Evolutionary conservation across 2,888 invertebrate genomes (phyloP).

Genomic region (Lumbricus terrestris): DNA sequence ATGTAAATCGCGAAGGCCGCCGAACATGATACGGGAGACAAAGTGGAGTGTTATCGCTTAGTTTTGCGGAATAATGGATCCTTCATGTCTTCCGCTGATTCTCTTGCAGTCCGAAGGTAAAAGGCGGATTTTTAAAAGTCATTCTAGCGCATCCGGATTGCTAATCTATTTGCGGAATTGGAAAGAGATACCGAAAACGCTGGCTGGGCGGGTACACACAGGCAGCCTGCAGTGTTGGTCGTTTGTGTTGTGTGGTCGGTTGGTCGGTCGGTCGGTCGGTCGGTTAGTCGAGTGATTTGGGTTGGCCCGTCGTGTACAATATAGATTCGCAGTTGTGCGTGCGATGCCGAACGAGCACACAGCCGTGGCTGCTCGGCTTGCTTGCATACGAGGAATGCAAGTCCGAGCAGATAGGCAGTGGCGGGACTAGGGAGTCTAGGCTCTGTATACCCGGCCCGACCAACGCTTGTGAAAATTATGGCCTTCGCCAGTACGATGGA

Average conservation of each 20-base stretch:
- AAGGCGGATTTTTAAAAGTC: not conserved
- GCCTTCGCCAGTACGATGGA: not conserved
- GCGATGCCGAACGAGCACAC: not conserved
- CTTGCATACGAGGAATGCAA: conserved; percentile 3
- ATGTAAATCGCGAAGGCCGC: not conserved
- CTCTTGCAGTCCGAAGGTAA: not conserved
- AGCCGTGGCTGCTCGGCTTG: not conserved
- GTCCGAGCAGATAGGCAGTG: not conserved
- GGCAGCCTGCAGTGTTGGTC: not conserved
- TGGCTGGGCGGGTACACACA: not conserved
- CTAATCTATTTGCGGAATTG: conserved; percentile 3
- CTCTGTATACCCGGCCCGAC: not conserved
- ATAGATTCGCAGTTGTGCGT: conserved; percentile 3
- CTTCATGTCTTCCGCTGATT: conserved; percentile 3
- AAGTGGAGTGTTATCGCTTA: not conserved
- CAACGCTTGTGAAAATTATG: conserved; percentile 7
- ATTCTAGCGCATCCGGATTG: not conserved
- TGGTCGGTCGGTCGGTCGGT: not conserved
- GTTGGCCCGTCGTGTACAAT: conserved; percentile 3
- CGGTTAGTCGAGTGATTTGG: not conserved
- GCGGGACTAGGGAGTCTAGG: not conserved
- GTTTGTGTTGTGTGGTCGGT: not conserved
- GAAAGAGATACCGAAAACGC: conserved; percentile 3
- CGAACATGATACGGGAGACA: not conserved
- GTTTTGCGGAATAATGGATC: not conserved